Conservation (phyloP, 2,888 invertebrate genomes). For the Therioaphis trifolii region DNA sequence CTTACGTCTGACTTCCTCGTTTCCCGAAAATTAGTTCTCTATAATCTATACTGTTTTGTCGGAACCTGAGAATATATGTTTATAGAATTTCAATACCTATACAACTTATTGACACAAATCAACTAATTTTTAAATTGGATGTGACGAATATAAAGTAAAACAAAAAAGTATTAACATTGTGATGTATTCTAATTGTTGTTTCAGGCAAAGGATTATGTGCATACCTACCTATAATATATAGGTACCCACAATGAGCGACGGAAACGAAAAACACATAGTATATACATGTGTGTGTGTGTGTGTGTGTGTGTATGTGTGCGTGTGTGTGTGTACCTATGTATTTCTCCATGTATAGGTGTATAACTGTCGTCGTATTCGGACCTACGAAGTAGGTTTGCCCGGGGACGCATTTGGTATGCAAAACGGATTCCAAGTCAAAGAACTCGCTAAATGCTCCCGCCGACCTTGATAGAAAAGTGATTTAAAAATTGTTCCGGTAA, state of each 20-base stretch:
- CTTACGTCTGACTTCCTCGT: too few species aligned
- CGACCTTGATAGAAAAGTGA: slow-evolving; percentile 42
- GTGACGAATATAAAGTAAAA: too few species aligned
- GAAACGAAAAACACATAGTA: slow-evolving; percentile 3
- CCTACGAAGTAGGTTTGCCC: slow-evolving; percentile 17
- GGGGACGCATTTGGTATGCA: slow-evolving; percentile 48
- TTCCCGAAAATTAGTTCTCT: too few species aligned
- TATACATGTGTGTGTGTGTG: not conserved
- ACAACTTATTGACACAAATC: too few species aligned
- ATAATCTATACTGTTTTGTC: too few species aligned
- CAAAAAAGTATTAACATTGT: not conserved
- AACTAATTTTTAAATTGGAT: too few species aligned
- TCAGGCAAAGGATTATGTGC: not conserved
- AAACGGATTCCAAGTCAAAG: slow-evolving; percentile 51
- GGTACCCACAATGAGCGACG: not conserved
- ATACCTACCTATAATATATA: too few species aligned
- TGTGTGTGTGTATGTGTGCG: too few species aligned
- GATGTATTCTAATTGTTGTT: slow-evolving; percentile 4
- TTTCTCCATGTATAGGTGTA: not conserved
- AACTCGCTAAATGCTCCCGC: slow-evolving; percentile 50
- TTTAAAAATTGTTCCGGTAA: slow-evolving; percentile 43
- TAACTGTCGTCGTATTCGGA: slow-evolving; percentile 13
- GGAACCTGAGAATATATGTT: too few species aligned
- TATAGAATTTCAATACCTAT: too few species aligned
- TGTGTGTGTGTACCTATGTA: too few species aligned